phyloP scores from a whole-genome alignment of 2,797 vertebrate genomes.

The Parotocinclus haroldoi region DNA sequence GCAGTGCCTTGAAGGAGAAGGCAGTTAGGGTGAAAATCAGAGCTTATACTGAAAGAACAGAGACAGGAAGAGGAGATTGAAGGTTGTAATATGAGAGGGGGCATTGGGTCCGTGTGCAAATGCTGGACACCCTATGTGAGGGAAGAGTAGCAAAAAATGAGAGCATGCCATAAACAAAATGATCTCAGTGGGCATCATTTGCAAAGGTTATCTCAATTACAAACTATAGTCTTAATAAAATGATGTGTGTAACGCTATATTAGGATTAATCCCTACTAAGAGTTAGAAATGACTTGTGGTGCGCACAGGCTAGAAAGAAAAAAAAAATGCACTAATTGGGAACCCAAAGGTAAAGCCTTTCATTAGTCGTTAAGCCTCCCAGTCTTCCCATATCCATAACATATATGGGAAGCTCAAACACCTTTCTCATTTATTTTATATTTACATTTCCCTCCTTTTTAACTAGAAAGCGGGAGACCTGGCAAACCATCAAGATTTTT shows the following conservation, averaged over 20 bases:
- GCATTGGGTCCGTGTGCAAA: slow-evolving; percentile 31
- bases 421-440: slow-evolving; percentile 64
- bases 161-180: not conserved
- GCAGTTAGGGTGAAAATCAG: slow-evolving; percentile 79
- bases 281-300: no score
- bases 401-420: slow-evolving; percentile 47
- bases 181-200: not conserved
- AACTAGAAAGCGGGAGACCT: slow-evolving; percentile 55
- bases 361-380: slow-evolving; percentile 68
- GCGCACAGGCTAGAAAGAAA: slow-evolving; percentile 27
- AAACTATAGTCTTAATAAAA: no score
- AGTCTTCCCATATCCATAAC: slow-evolving; percentile 50
- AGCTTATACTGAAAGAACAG: slow-evolving; percentile 68
- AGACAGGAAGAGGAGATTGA: slow-evolving; percentile 32
- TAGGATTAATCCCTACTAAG: slow-evolving; percentile 22
- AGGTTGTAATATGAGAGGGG: slow-evolving; percentile 1
- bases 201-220: no score
- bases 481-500: slow-evolving; percentile 35
- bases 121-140: slow-evolving; percentile 56
- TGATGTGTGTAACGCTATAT: no score
- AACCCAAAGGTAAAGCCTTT: slow-evolving; percentile 67
- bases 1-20: slow-evolving; percentile 92
- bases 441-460: slow-evolving; percentile 57
- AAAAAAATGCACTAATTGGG: slow-evolving; percentile 68
- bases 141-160: slow-evolving; percentile 46